phyloP scores from a whole-genome alignment of 2,888 invertebrate species.

The Girardia tigrina region DNA sequence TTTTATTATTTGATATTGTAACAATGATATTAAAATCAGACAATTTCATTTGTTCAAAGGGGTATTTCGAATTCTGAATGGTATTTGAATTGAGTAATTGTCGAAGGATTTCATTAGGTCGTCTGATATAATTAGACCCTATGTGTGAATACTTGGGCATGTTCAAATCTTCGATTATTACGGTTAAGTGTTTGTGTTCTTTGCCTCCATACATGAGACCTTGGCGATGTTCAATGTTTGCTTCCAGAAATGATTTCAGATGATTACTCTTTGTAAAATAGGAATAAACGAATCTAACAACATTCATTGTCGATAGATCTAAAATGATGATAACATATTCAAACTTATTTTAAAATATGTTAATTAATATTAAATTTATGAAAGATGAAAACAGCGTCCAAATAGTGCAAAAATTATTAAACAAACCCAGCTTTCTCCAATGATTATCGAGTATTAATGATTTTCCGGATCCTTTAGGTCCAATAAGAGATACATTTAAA shows the following conservation, averaged over 20 bases:
- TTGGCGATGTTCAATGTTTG: conserved; percentile 43
- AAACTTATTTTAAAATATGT: no score
- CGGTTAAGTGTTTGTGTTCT: conserved; percentile 46
- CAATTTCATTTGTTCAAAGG: conserved; percentile 48
- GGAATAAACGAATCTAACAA: conserved; percentile 46
- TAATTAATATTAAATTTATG: no score
- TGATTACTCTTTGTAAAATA: conserved; percentile 46
- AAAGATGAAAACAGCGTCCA: no score
- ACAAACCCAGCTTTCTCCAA: neutral
- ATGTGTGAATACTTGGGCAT: conserved; percentile 41
- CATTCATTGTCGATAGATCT: neutral
- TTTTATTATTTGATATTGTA: conserved; percentile 44
- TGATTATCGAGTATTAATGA: conserved; percentile 46
- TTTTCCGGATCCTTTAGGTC: conserved; percentile 49
- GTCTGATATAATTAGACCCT: conserved; percentile 44
- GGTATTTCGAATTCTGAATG: conserved; percentile 41
- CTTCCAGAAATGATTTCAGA: conserved; percentile 48
- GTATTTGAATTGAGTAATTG: conserved; percentile 42
- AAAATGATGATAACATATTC: neutral
- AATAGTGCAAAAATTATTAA: conserved; percentile 1
- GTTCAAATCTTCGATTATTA: conserved; percentile 50
- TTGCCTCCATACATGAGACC: conserved; percentile 51
- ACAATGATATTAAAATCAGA: conserved; percentile 46
- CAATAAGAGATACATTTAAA: conserved; percentile 47
- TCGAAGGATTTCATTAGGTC: conserved; percentile 47